phyloP scores from a whole-genome alignment of 2,113 vertebrate genomes.

The Coturnix japonica region DNA sequence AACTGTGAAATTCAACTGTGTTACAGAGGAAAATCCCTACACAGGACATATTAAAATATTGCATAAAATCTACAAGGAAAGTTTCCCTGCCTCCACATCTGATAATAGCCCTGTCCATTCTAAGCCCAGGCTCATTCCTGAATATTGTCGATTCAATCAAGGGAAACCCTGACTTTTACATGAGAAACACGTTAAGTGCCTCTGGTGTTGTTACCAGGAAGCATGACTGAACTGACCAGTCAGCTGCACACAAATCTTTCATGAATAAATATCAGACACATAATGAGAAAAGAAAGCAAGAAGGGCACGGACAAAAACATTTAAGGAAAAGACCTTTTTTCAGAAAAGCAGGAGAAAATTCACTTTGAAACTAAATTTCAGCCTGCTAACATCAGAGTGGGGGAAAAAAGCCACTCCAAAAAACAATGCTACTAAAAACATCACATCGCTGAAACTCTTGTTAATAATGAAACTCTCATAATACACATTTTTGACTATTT shows the following conservation, averaged over 20 bases:
- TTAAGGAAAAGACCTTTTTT: not conserved
- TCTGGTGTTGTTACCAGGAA: not conserved
- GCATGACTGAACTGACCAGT: not conserved
- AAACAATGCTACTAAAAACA: not conserved
- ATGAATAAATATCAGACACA: not conserved
- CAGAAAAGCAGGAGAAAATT: not conserved
- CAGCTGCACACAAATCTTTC: not conserved
- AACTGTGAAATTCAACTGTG: not conserved
- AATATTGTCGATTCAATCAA: not conserved
- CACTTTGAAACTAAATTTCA: not conserved
- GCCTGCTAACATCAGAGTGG: not conserved
- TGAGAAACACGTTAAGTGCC: not conserved
- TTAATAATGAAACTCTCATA: not conserved
- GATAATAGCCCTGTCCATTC: not conserved
- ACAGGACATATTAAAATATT: not conserved
- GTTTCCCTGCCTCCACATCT: not conserved
- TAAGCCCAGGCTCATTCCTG: not conserved
- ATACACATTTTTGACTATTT: not conserved
- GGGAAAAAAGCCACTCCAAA: not conserved
- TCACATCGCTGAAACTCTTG: not conserved
- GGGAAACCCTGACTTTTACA: not conserved
- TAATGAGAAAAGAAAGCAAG: not conserved
- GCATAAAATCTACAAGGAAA: not conserved
- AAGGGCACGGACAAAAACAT: not conserved
- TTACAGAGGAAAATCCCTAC: not conserved